phyloP scores from a whole-genome alignment of 2,113 vertebrate species.

The Pseudopipra pipra region DNA sequence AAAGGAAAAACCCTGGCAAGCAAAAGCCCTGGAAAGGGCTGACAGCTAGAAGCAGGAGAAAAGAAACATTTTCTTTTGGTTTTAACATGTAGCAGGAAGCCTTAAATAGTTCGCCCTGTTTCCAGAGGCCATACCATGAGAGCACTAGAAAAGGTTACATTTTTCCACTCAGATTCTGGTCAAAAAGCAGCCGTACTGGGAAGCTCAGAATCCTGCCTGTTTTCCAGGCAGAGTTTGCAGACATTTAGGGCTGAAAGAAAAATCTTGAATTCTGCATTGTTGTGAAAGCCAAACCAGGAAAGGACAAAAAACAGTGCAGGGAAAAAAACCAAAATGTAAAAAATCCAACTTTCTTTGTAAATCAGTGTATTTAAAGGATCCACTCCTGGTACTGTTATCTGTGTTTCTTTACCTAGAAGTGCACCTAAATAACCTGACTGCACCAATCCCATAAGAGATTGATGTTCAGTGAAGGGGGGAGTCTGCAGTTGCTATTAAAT shows the following conservation, averaged over 20 bases:
- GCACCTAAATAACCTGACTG: background rate
- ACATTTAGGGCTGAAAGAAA: background rate
- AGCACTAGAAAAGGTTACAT: background rate
- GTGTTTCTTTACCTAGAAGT: background rate
- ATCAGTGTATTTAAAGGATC: background rate
- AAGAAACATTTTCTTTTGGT: background rate
- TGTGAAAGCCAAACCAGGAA: background rate
- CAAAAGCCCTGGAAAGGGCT: background rate
- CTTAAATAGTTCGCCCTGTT: background rate
- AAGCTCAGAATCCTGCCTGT: background rate
- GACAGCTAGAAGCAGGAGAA: background rate
- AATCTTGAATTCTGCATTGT: background rate
- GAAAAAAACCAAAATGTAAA: background rate
- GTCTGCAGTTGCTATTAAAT: background rate
- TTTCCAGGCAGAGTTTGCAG: background rate
- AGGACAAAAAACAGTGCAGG: background rate
- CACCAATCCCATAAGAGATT: fast-evolving
- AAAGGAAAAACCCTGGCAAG: background rate
- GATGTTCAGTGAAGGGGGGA: background rate
- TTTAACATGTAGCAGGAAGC: background rate
- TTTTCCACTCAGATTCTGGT: background rate
- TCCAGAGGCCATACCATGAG: background rate
- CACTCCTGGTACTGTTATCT: background rate
- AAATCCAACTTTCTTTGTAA: background rate
- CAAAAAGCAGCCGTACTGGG: background rate